Percentiles rank a stretch among this genome's conserved stretches.
Conservation (phyloP, 2,888 invertebrate species). For the Hartigia nigra region DNA sequence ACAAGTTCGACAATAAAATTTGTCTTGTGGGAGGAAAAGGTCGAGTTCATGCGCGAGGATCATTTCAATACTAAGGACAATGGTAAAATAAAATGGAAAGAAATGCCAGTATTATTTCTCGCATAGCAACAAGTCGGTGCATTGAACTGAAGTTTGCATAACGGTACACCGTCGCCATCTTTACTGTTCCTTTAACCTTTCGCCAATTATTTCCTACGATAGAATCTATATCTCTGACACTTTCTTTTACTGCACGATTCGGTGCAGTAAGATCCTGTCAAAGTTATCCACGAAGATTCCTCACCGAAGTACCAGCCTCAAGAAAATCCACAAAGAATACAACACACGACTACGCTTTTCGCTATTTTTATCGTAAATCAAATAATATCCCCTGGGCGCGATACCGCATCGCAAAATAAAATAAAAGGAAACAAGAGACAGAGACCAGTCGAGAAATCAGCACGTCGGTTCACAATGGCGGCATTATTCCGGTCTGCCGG, state of each 20-base stretch:
- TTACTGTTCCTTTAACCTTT: constrained; percentile 8
- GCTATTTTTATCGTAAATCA: too few species aligned
- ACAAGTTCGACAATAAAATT: background rate
- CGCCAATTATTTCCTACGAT: background rate
- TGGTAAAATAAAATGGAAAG: background rate
- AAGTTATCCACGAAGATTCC: background rate
- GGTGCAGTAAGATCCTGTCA: background rate
- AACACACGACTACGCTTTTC: too few species aligned
- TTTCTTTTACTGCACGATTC: background rate
- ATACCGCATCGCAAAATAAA: background rate
- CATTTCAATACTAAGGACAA: background rate
- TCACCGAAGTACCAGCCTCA: too few species aligned
- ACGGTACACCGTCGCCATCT: constrained; percentile 26
- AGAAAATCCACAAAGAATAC: too few species aligned
- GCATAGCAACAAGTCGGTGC: constrained; percentile 17
- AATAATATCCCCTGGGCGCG: background rate
- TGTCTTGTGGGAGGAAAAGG: background rate
- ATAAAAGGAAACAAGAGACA: background rate
- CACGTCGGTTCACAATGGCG: constrained; percentile 41
- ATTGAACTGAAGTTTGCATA: constrained; percentile 37
- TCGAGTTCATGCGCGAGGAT: background rate
- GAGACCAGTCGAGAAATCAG: background rate
- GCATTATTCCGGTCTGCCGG: constrained; percentile 52
- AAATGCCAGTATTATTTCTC: background rate
- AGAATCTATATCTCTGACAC: background rate